phyloP scores from a whole-genome alignment of 2,113 vertebrate species.

The Maccullochella peelii region DNA sequence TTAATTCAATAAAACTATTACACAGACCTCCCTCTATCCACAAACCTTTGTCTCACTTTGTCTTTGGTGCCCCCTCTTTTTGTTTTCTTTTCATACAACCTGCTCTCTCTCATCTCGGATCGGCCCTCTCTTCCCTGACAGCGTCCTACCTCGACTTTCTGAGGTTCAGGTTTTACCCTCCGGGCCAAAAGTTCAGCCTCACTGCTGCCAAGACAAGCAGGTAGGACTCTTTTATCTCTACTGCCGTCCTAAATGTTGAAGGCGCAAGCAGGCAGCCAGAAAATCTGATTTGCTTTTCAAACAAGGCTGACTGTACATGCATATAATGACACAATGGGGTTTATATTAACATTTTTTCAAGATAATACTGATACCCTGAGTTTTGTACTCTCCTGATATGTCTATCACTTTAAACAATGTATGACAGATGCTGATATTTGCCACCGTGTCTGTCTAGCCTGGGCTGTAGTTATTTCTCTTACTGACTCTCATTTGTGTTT shows the following conservation, averaged over 20 bases:
- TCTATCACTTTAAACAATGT: not conserved
- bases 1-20: slow-evolving; percentile 84
- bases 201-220: slow-evolving; percentile 58
- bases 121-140: slow-evolving; percentile 5
- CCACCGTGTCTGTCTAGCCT: not conserved
- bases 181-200: slow-evolving; percentile 27
- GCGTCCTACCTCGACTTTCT: slow-evolving; percentile 11
- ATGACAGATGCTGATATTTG: not conserved
- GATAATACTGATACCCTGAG: not conserved
- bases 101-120: slow-evolving; percentile 36
- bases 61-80: slow-evolving; percentile 12
- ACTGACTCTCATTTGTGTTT: not conserved
- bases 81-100: slow-evolving; percentile 68
- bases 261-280: slow-evolving; percentile 1
- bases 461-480: not conserved
- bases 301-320: not conserved
- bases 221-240: slow-evolving; percentile 8
- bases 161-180: slow-evolving; percentile 52
- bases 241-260: not conserved
- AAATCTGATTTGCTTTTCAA: slow-evolving; percentile 6
- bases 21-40: slow-evolving; percentile 44
- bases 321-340: not conserved
- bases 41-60: slow-evolving; percentile 22
- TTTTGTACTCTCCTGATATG: not conserved
- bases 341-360: not conserved